Conservation (phyloP, 2,113 vertebrate species). For the Noctilio leporinus region DNA sequence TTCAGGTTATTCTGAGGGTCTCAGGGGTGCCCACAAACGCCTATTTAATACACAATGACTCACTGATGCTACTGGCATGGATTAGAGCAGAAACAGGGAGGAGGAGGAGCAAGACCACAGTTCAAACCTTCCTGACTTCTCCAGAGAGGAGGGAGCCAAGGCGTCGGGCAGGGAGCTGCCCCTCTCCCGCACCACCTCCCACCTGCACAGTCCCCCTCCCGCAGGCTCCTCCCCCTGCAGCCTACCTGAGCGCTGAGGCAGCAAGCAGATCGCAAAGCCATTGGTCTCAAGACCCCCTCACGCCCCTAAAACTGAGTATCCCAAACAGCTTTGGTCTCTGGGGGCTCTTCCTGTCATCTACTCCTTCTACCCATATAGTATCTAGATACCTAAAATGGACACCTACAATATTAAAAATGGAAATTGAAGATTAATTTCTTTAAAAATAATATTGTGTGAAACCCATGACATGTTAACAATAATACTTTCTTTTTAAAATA, state of each 20-base stretch:
- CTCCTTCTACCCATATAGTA: neutral
- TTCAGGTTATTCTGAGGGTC: neutral
- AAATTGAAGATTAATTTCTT: neutral
- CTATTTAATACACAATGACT: neutral
- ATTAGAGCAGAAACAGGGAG: neutral
- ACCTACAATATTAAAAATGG: neutral
- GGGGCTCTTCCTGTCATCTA: neutral
- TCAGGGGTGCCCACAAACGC: neutral
- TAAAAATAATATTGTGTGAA: neutral
- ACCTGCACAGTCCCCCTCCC: neutral
- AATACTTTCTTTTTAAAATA: neutral
- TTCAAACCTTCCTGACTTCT: neutral
- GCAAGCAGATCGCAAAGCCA: neutral
- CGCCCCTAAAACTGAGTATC: neutral
- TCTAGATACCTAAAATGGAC: neutral
- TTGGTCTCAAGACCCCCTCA: neutral
- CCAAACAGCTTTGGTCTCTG: neutral
- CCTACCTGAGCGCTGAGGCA: rapidly evolving
- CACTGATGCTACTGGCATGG: neutral
- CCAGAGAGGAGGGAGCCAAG: rapidly evolving
- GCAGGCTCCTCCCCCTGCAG: too few relatives aligned
- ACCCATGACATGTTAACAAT: neutral
- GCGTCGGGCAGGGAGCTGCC: rapidly evolving
- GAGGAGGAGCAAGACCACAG: too few relatives aligned
- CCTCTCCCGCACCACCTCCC: rapidly evolving